Conservation (phyloP, 2,797 vertebrate genomes). For the Morus bassanus region DNA sequence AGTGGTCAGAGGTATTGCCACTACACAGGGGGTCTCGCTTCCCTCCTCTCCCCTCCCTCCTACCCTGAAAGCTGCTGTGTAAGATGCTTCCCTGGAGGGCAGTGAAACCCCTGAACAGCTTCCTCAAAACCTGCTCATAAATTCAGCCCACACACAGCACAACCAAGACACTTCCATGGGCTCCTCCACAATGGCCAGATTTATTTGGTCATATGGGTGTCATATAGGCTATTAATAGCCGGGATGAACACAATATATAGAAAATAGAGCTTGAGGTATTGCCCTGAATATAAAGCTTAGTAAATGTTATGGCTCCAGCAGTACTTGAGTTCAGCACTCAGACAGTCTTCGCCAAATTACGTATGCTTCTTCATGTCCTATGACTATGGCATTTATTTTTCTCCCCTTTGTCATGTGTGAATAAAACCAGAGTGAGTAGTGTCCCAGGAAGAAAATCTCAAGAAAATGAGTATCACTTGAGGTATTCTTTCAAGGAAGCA, state of each 20-base stretch:
- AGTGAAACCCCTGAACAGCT: neutral
- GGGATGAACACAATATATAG: neutral
- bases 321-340: neutral
- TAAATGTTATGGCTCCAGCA: neutral
- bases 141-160: constrained; percentile 14
- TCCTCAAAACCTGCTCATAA: constrained; percentile 1
- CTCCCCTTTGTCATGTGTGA: neutral
- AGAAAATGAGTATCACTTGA: neutral
- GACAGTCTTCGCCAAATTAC: neutral
- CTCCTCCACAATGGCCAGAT: neutral
- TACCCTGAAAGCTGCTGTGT: neutral
- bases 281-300: neutral
- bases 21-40: neutral
- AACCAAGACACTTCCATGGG: neutral
- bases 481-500: neutral
- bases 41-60: neutral
- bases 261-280: neutral
- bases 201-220: constrained; percentile 4
- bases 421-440: neutral
- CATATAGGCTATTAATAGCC: constrained; percentile 21
- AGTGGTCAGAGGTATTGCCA: neutral
- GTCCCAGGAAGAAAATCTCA: neutral
- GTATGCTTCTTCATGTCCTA: neutral
- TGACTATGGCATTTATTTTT: neutral
- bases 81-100: neutral